Evolutionary conservation across 2,888 invertebrate genomes (phyloP).

Genomic region (Sinopyrophorus schimmeli): DNA sequence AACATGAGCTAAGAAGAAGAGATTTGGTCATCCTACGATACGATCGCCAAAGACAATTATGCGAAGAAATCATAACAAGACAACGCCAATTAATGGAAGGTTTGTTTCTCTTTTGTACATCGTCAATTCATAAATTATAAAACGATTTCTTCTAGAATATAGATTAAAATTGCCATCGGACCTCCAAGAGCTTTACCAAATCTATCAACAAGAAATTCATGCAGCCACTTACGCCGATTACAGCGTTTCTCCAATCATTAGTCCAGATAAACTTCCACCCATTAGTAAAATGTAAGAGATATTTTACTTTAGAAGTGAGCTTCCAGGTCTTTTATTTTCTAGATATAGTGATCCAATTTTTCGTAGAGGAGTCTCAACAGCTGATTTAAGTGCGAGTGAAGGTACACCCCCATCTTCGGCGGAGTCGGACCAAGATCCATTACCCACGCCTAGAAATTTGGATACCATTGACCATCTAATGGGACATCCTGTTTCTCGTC

Average conservation of each 20-base stretch:
- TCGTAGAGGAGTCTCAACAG: slow-evolving; percentile 42
- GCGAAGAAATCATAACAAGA: slow-evolving; percentile 89
- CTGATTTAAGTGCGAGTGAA: slow-evolving; percentile 44
- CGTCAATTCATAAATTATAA: neutral
- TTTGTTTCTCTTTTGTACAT: slow-evolving; percentile 43
- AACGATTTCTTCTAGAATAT: slow-evolving; percentile 58
- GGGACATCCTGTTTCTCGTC: slow-evolving; percentile 52
- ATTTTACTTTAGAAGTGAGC: neutral
- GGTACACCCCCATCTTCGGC: slow-evolving; percentile 52
- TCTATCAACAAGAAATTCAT: slow-evolving; percentile 87
- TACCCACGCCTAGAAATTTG: slow-evolving; percentile 42
- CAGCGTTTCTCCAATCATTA: slow-evolving; percentile 57
- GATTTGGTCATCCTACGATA: slow-evolving; percentile 82
- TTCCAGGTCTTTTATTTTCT: slow-evolving; percentile 3
- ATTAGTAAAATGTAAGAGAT: slow-evolving; percentile 63
- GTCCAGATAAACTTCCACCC: slow-evolving; percentile 65
- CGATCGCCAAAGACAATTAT: slow-evolving; percentile 81
- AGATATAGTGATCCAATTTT: slow-evolving; percentile 53
- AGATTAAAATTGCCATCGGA: slow-evolving; percentile 73
- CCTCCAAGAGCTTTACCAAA: slow-evolving; percentile 75
- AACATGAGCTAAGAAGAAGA: slow-evolving; percentile 82
- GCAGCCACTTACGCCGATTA: slow-evolving; percentile 75
- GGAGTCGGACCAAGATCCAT: slow-evolving; percentile 48
- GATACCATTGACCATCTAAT: slow-evolving; percentile 51
- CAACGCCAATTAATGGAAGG: slow-evolving; percentile 86